These are phyloP conservation scores for Sebastes elongatus DNA, from an alignment of 2,797 vertebrate genomes.

Conservation along the genomic window DNA sequence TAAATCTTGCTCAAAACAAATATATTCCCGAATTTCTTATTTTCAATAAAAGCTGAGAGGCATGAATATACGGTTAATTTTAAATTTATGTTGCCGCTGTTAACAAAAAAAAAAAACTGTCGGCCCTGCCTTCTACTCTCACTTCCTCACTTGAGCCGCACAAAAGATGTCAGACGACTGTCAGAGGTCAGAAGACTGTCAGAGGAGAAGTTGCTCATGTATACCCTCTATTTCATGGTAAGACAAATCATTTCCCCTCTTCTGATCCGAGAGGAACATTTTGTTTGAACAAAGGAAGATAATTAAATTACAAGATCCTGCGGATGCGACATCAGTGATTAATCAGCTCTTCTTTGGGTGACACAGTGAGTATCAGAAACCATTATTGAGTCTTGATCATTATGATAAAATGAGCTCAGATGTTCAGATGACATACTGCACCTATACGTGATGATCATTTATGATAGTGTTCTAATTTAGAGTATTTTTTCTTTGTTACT, in stretches of 20 bases:
- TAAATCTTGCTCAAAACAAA: too few species aligned
- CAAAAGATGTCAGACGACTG: neutral
- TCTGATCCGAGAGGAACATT: neutral
- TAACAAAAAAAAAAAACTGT: neutral
- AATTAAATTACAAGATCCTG: neutral
- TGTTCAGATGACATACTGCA: neutral
- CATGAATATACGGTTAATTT: neutral
- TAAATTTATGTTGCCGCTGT: neutral
- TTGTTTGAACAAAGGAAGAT: neutral
- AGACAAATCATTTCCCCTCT: neutral
- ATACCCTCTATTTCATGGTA: neutral
- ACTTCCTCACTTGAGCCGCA: neutral
- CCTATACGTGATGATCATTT: neutral
- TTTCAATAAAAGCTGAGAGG: neutral
- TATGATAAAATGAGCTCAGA: neutral
- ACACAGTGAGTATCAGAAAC: conserved; percentile 26
- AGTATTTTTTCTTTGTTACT: neutral
- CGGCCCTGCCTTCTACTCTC: rapidly evolving
- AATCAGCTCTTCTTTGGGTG: neutral
- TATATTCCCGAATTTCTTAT: neutral
- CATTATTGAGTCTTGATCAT: neutral
- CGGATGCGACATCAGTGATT: neutral
- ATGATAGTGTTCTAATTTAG: neutral
- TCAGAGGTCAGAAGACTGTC: too few species aligned
- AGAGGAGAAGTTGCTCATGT: too few species aligned